Evolutionary conservation across 2,888 invertebrate species (phyloP), one percentile per base, ranked within the genome.

Genomic region (Ligdia adustata): DNA sequence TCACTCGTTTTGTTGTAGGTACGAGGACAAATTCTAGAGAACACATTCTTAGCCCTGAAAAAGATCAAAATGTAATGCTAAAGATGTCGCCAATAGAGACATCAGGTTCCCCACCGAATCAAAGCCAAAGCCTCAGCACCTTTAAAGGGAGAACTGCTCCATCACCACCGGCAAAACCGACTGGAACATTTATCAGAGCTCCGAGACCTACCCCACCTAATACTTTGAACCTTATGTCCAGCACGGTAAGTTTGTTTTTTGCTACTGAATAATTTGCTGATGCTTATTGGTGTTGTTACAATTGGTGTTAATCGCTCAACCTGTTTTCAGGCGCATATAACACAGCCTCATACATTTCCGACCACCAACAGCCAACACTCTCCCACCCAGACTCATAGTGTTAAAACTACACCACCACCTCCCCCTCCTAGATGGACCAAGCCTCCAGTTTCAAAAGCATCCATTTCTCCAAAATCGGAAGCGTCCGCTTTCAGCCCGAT

Each of bases 341-440:
- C 91, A 73, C 90, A 90, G 62, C 90, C 90, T 62, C 90, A 90
- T 62, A 79, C 90, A 69, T 90, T 89, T 68, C 90, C 87, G 31
- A 81, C 79, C 39, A 69, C 78, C 60, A 82, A 79, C 60, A 75
- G 76, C 41, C 83, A 79, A 67, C 79, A 81, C 55, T 90, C 89
- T 58, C 89, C 87, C 58, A 87, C 79, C 52, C 83, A 71, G 57
- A 46, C 74, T 55, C 76, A 69, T 49, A 76, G 64, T 53, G 66
- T 77, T 32, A 90, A 90, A 75, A 91, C 84, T 32, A 94, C 94
- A 18, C 96, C 96, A 1, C 96, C 96, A 3, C 95, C 95, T 0
- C 96, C 96, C 0, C 96, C 96, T 0, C 94, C 96, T 7, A 91
- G 96, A 66, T 96, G 96, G 96, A 94, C 95, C 0, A 96, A 96